Evolutionary conservation across 2,113 vertebrate species (phyloP), one percentile per base, ranked within the genome.

Genomic region (Platysteira castanea): DNA sequence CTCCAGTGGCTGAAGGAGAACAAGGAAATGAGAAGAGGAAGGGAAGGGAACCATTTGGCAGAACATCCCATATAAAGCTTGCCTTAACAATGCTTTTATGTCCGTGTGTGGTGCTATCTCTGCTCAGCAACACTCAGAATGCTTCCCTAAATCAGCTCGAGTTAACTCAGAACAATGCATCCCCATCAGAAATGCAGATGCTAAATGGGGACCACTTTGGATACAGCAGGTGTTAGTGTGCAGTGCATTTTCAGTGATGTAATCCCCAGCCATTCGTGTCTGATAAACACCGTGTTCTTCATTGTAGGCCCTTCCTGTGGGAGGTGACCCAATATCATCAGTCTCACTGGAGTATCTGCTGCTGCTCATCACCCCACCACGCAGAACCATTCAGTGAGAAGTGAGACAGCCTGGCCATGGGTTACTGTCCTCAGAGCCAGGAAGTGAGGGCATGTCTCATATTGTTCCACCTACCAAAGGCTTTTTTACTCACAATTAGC

Each of bases 1-100:
- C 76, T 92, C 20, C 27, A 46, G 33, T 28, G 49, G 5, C 77
- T 91, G 77, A 94, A 90, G 84, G 33, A 86, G 88, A 90, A 97
- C 95, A 95, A 90, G 96, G 96, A 96, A 96, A 94, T 93, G 85
- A 88, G 93, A 94, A 96, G 47, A 93, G 94, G 94, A 95, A 96
- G 95, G 95, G 95, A 90, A 96, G 94, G 95, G 92, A 81, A 78
- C 91, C 7, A 19, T 91, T 97, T 96, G 95, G 94, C 95, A 93
- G 88, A 93, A 93, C 90, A 96, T 90, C 76, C 53, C 39, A 81
- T 13, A 4, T 84, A 64, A 56, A 67, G 6, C 22, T 70, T 67
- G 60, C 56, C 37, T 86, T 94, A 96, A 95, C 95, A 96, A 94
- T 95, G 90, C 71, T 30, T 76, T 89, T 85, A 52, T 76, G 85